Evolutionary conservation across 2,888 invertebrate genomes (phyloP), one percentile per base, ranked within the genome.

Genomic region (Acanthopleura granulata): DNA sequence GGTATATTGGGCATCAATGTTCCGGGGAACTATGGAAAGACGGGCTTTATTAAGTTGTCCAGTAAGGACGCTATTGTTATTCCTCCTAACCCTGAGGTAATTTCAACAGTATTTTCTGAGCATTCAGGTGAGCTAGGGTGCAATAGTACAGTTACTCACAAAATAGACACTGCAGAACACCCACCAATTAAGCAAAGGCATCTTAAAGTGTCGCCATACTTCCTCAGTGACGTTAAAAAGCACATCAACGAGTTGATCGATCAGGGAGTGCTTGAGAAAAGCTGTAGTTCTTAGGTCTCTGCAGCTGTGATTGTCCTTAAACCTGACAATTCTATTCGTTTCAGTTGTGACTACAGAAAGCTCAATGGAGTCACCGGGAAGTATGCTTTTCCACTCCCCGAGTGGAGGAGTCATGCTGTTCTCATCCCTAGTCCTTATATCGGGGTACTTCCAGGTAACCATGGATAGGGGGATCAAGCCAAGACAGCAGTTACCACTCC

Each of bases 371-470:
- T 75, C 3, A 79, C 76, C 15, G 51, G 49, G 25, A 72, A 74
- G 40, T 78, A 76, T 61, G 72, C 75, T 16, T 75, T 74, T 72
- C 76, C 73, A 0, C 51, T 9, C 75, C 75, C 9, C 57, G 80
- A 29, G 74, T 81, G n/a, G 79, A 81, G 49, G 76, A 77, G 14
- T 72, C 74, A 22, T 61, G 66, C 75, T 73, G 74, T 84, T 83
- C 69, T 75, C 73, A 25, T 74, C 74, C 3, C 72, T 84, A 14
- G 83, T 85, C 72, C 61, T 82, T 18, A 74, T 57, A 14, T 62
- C 72, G 25, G 83, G 83, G 9, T 83, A 85, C 72, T 82, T 79
- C 80, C 84, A 85, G 66, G 77, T 84, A 1, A 78, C 74, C 12
- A 66, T 81, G 49, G 74, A 75, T 12, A 71, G 61, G 72, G 75